Conservation (phyloP, 2,113 vertebrate genomes). For the Oenanthe melanoleuca region DNA sequence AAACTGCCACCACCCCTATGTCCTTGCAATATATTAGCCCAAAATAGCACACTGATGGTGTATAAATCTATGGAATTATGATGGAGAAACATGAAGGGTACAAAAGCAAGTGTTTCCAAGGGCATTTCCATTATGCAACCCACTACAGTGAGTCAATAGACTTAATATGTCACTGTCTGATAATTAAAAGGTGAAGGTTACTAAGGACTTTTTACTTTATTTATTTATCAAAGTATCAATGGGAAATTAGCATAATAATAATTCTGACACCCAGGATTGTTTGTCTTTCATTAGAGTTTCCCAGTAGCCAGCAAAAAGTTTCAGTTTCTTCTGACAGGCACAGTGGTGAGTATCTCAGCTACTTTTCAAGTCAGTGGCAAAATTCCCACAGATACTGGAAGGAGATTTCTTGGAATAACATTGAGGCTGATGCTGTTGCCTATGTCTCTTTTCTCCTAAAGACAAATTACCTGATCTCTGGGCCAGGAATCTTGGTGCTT, state of each 20-base stretch:
- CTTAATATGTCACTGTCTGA: constrained; percentile 10
- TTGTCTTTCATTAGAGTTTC: neutral
- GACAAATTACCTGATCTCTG: neutral
- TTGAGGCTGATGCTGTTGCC: neutral
- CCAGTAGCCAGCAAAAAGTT: neutral
- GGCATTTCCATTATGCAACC: constrained; percentile 38
- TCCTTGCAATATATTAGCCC: constrained; percentile 54
- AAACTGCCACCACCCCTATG: constrained; percentile 29
- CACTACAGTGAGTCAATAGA: constrained; percentile 39
- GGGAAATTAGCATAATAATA: neutral
- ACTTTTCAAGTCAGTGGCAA: neutral
- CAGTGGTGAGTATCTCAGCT: neutral
- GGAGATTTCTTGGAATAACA: neutral
- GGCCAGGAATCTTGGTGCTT: neutral
- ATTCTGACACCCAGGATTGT: neutral
- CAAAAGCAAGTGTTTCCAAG: constrained; percentile 28
- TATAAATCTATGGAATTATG: constrained; percentile 64
- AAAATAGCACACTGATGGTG: constrained; percentile 39
- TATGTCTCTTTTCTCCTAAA: neutral
- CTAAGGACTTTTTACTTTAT: neutral
- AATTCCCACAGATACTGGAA: neutral
- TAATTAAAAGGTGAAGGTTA: constrained; percentile 43
- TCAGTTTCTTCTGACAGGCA: neutral
- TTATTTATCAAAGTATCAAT: constrained; percentile 28
- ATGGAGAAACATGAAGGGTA: constrained; percentile 31